Evolutionary conservation across 2,113 vertebrate genomes (phyloP).

Genomic region (Colistium nudipinnis): DNA sequence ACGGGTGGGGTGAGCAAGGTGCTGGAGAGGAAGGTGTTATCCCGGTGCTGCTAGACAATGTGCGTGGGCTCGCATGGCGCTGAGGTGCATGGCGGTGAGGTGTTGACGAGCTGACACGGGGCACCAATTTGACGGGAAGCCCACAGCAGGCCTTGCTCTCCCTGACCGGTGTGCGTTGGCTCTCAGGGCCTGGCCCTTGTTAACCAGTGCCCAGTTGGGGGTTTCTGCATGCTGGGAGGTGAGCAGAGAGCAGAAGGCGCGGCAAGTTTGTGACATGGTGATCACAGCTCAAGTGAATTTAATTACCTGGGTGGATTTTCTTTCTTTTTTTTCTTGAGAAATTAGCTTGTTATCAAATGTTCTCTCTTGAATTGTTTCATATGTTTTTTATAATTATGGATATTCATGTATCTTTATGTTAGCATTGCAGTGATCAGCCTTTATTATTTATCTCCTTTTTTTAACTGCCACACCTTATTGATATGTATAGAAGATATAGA

Average conservation of each 20-base stretch:
- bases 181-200: constrained; percentile 58
- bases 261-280: constrained; percentile 44
- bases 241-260: constrained; percentile 50
- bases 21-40: constrained; percentile 10
- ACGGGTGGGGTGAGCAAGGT: constrained; percentile 7
- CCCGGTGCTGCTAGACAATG: constrained; percentile 18
- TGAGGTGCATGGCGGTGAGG: constrained; percentile 52
- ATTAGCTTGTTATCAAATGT: constrained; percentile 31
- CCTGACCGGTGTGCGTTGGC: constrained; percentile 32
- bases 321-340: constrained; percentile 14
- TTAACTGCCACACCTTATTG: not conserved
- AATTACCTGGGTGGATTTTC: constrained; percentile 36
- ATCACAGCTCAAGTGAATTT: constrained; percentile 50
- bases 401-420: not conserved
- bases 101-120: constrained; percentile 69
- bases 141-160: constrained; percentile 53
- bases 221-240: constrained; percentile 52
- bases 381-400: not conserved
- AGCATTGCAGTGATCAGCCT: not conserved
- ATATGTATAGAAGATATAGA: too few relatives aligned
- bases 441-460: not conserved
- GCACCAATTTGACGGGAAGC: constrained; percentile 66
- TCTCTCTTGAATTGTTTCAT: not conserved
- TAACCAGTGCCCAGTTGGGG: constrained; percentile 64
- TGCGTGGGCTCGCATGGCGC: constrained; percentile 15